Conservation (phyloP, 2,113 vertebrate species). For the Indri indri region DNA sequence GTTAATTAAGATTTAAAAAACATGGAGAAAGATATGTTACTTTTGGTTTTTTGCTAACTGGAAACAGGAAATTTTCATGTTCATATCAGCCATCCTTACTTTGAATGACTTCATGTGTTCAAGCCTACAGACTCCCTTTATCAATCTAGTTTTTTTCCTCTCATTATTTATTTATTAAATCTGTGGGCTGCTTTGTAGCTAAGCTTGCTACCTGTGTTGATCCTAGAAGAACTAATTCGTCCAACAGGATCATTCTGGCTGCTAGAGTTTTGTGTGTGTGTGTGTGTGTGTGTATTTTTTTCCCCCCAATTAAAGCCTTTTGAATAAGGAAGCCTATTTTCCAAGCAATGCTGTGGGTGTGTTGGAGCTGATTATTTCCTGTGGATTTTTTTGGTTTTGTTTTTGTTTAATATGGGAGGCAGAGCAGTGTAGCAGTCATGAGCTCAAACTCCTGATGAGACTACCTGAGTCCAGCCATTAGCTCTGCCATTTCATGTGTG, state of each 20-base stretch:
- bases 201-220: background rate
- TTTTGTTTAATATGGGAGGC: background rate
- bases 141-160: background rate
- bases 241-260: background rate
- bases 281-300: too few relatives aligned
- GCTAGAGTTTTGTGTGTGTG: background rate
- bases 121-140: background rate
- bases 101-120: background rate
- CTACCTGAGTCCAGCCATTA: background rate
- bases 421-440: background rate
- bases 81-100: background rate
- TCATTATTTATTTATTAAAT: slow-evolving; percentile 27
- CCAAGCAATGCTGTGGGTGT: slow-evolving; percentile 12
- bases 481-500: background rate
- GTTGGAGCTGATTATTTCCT: slow-evolving; percentile 19
- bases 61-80: background rate
- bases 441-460: background rate
- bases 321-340: slow-evolving; percentile 16
- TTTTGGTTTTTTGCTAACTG: background rate
- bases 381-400: background rate
- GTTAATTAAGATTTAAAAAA: background rate
- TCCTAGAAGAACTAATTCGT: slow-evolving; percentile 15
- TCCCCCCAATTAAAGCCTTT: slow-evolving; percentile 35
- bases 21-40: background rate
- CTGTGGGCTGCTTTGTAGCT: background rate